Evolutionary conservation across 2,888 invertebrate genomes (phyloP), one percentile per base, ranked within the genome.

Genomic region (Camptogramma bilineatum): DNA sequence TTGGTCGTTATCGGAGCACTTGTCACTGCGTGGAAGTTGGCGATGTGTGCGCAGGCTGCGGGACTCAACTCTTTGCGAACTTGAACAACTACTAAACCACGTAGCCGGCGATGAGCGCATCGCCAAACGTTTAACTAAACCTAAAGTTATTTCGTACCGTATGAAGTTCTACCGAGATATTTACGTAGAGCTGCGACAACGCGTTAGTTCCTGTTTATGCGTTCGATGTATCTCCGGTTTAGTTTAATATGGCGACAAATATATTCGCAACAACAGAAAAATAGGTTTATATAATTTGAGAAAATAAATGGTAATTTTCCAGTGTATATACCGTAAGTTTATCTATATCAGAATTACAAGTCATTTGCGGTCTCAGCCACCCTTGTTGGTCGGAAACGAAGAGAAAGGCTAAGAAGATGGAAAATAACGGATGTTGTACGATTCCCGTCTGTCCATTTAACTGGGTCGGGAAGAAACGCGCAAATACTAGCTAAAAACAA

Each of bases 351-450:
- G 52, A 60, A 64, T 52, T 31, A 52, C 18, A 48, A 54, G 54
- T 63, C 68, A 77, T 74, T 75, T 72, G 68, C 71, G 73, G 70
- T 68, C 58, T 10, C 39, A 16, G 0, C 48, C 19, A 56, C 8
- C 13, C 10, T 21, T 42, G n/a, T 51, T 51, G 44, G 65, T 64
- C 54, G 68, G 58, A 68, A 75, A 73, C 69, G 76, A 80, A 72
- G 73, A 71, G 75, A 78, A 74, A 76, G 66, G 73, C 77, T 79
- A 83, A 80, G 79, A 69, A 82, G 82, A 84, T 82, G 80, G 81
- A 82, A 87, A 87, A 85, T 75, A 83, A 79, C 82, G 84, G 82
- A 85, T 84, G 82, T 83, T 82, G 81, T 79, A 78, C 79, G 76
- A 77, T 78, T 78, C 74, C 73, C 78, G 76, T 78, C 79, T 84